Percentiles rank a stretch among this genome's conserved stretches.
Conservation (phyloP, 2,797 vertebrate genomes). For the Paguma larvata region DNA sequence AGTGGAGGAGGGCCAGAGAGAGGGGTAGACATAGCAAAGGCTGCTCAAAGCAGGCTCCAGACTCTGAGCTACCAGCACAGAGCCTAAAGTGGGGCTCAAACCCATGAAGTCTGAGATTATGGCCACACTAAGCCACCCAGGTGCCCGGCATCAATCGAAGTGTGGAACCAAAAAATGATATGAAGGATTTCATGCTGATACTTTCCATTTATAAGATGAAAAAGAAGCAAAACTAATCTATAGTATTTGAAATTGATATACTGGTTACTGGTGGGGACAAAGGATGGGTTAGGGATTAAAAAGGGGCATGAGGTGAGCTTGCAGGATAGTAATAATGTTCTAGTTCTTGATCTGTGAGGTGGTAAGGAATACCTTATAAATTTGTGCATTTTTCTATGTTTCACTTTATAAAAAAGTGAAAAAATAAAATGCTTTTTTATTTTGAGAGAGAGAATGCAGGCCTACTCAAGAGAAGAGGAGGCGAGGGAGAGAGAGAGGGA, state of each 20-base stretch:
- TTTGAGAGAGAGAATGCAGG: no score
- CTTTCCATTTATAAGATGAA: not conserved
- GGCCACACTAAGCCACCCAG: no score
- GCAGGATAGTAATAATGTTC: not conserved
- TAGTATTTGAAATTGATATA: not conserved
- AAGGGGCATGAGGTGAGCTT: not conserved
- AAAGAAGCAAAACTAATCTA: not conserved
- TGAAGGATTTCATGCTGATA: not conserved
- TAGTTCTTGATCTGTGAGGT: not conserved
- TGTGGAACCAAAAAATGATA: not conserved
- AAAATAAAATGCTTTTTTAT: not conserved
- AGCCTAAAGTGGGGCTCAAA: no score
- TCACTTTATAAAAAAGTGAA: conserved; percentile 25
- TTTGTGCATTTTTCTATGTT: not conserved
- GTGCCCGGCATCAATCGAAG: not conserved
- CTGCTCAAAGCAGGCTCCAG: no score
- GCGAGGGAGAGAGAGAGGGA: no score
- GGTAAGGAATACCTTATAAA: not conserved
- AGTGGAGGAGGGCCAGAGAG: no score
- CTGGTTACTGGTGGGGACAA: not conserved
- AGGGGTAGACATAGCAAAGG: no score
- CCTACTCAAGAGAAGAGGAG: no score
- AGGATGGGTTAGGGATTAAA: not conserved
- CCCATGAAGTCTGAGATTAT: no score
- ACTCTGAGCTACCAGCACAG: no score